Percentiles rank a stretch among this genome's conserved stretches.
These are phyloP conservation scores for Eulithis testata DNA, from an alignment of 2,888 invertebrate species.

Conservation along the genomic window DNA sequence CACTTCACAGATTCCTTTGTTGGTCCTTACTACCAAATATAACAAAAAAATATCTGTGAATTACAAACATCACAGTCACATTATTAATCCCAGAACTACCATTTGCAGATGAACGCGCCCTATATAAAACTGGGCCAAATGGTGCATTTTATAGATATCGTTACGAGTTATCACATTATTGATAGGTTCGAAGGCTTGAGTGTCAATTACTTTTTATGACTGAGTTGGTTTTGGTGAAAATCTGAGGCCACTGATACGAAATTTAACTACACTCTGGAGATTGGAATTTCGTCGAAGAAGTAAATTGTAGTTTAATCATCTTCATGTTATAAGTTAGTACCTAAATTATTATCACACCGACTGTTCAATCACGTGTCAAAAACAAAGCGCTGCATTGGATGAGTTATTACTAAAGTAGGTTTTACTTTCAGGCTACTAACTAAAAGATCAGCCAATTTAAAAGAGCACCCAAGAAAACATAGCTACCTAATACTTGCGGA, in stretches of 20 bases:
- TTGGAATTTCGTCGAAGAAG: conserved; percentile 16
- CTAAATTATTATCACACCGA: too few relatives aligned
- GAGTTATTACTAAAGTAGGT: too few relatives aligned
- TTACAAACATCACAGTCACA: neutral
- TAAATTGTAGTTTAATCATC: conserved; percentile 3
- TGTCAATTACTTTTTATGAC: conserved; percentile 65
- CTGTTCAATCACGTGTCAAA: too few relatives aligned
- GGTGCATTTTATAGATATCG: conserved; percentile 52
- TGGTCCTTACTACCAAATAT: too few relatives aligned
- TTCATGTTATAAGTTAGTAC: neutral
- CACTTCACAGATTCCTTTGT: too few relatives aligned
- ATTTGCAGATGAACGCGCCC: conserved; percentile 14
- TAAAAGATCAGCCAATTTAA: too few relatives aligned
- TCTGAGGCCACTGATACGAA: conserved; percentile 39
- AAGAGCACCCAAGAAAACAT: too few relatives aligned
- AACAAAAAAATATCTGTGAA: too few relatives aligned
- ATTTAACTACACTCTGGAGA: conserved; percentile 25
- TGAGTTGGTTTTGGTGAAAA: conserved; percentile 50
- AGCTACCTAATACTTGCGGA: too few relatives aligned
- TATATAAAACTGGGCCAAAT: conserved; percentile 31
- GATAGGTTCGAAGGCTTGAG: conserved; percentile 56
- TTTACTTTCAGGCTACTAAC: too few relatives aligned
- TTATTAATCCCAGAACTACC: conserved; percentile 17
- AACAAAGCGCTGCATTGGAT: too few relatives aligned
- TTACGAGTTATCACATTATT: conserved; percentile 61